Conservation (phyloP, 2,797 vertebrate species). For the Corythornis leucogaster region DNA sequence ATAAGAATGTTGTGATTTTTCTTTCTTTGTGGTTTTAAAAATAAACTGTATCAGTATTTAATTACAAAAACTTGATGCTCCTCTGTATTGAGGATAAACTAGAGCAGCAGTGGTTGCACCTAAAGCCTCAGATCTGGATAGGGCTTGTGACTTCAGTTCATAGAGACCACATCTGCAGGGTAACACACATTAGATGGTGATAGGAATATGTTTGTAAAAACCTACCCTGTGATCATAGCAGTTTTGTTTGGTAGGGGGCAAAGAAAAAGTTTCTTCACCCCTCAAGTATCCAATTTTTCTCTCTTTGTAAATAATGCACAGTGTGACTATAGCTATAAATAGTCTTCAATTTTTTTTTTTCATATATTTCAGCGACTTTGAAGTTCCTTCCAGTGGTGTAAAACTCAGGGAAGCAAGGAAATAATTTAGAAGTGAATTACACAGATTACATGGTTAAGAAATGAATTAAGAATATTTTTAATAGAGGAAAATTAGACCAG, state of each 20-base stretch:
- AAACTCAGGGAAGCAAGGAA: neutral
- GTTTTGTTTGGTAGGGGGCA: neutral
- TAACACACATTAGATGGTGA: neutral
- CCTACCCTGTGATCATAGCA: neutral
- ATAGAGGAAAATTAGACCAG: constrained; percentile 3
- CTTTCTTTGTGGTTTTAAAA: neutral
- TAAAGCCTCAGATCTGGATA: neutral
- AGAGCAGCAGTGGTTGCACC: neutral
- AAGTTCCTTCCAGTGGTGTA: neutral
- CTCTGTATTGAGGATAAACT: neutral
- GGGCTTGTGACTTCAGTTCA: neutral
- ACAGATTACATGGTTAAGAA: constrained; percentile 25
- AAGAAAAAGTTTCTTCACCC: neutral
- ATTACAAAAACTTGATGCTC: neutral
- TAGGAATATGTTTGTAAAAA: neutral
- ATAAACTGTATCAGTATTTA: neutral
- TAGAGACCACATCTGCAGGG: neutral
- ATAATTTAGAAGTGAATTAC: constrained; percentile 1
- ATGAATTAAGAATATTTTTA: neutral
- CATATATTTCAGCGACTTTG: neutral
- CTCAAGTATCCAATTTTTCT: neutral
- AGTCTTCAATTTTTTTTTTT: neutral
- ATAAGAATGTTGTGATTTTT: neutral
- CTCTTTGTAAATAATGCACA: neutral
- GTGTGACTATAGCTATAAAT: neutral